Base-by-base conservation (phyloP, 1,140 invertebrate species). In the Hirudo medicinalis region DNA sequence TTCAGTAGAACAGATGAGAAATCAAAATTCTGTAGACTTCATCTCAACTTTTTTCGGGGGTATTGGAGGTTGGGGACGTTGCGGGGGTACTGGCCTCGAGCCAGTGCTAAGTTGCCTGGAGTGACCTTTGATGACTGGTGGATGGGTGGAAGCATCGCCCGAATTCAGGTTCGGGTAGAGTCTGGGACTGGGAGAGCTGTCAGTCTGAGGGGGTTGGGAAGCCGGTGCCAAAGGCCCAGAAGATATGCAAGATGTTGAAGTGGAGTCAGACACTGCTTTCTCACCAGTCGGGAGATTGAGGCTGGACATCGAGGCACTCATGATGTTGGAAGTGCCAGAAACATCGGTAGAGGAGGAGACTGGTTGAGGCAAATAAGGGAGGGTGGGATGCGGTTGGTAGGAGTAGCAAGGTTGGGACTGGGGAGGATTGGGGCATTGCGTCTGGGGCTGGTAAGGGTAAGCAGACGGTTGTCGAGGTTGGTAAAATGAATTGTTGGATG, bases 21-120 rank as follows among this genome's bases (percentile, higher is more conserved):
- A 75, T 32, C 19, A 70, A 74, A 13, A 63, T 63, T 63, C 57
- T 13, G 22, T 32, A 11, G 57, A 32, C 19, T 63, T 63, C 57
- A 25, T 11, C 29, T 63, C 57, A 15, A 63, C 22, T 63, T 32
- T 63, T 63, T 63, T 63, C 11, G 57, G 57, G 22, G 57, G 57
- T 15, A 63, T 13, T 22, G 57, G 57, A n/a, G 57, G 57, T 9
- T 63, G 57, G 19, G 57, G 57, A 63, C 57, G 57, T 13, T 22
- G 57, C 2, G 57, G 57, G 19, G 57, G 57, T 49, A 49, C 15
- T 1, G 57, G 57, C 29, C 29, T 63, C 57, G 57, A 63, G 9
- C 57, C 57, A 13, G 29, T 25, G 29, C 57, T 63, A 6, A 32
- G 29, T 22, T 63, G 22, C 20, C 57, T 63, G 11, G 22, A 11